Base-by-base conservation (phyloP, 2,888 invertebrate genomes). In the Agrochola litura region DNA sequence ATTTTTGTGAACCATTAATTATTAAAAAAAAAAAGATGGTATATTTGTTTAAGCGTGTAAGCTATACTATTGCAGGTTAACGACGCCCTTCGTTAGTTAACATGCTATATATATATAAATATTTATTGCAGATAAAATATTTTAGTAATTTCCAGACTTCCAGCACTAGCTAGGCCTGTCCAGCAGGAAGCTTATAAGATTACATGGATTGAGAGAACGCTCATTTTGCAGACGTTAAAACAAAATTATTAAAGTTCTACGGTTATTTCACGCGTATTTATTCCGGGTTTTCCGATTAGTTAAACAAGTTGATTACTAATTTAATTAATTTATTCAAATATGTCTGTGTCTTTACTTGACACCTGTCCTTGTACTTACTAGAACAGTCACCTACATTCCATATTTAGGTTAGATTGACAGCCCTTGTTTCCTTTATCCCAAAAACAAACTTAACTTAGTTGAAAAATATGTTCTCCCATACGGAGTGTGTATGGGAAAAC, bases 361-460 rank as follows among this genome's bases (percentile, higher is more conserved):
- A 49, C 46, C 22, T 25, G 76, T 66, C 60, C 82, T 56, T 52
- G 74, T 22, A 41, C 30, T 41, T 56, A 66, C 16, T 81, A 37
- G 49, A 70, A 66, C 25, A 77, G 54, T 77, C 22, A 71, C 66
- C 66, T 67, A 77, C 22, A 77, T 71, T 82, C 58, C 41, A 14
- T 56, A 77, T 64, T 64, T 41, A 73, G 80, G 41, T 56, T 73
- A 63, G 10, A 63, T 25, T 6, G 25, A 54, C 46, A 41, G 46
- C 46, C 64, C 19, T 41, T 37, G 71, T 54, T 77, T 37, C 37
- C 46, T 73, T 49, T n/a, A n/a, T n/a, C n/a, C n/a, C n/a, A n/a
- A n/a, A n/a, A n/a, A n/a, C n/a, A n/a, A n/a, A n/a, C n/a, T n/a
- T n/a, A n/a, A n/a, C n/a, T n/a, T n/a, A n/a, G n/a, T n/a, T n/a